Percentiles rank a stretch among this genome's conserved stretches.
Evolutionary conservation across 2,888 invertebrate genomes (phyloP).

Genomic region (Caenorhabditis sp.): DNA sequence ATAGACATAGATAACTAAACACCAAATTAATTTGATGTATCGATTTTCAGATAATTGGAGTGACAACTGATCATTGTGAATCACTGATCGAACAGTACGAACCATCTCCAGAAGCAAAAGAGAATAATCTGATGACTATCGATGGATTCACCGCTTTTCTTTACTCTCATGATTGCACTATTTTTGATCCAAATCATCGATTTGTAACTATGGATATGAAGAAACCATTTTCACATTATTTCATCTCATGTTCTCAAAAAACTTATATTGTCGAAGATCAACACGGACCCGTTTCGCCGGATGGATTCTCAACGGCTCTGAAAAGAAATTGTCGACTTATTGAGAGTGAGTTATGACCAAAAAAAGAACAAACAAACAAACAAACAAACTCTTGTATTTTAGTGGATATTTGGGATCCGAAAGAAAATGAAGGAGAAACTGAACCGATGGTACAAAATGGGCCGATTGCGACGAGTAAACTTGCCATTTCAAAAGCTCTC

Average conservation of each 20-base stretch:
- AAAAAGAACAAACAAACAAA: too few species aligned
- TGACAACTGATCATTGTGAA: constrained; percentile 74
- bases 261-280: constrained; percentile 74
- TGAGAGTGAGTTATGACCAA: constrained; percentile 72
- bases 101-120: constrained; percentile 75
- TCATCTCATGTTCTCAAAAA: constrained; percentile 55
- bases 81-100: constrained; percentile 75
- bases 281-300: constrained; percentile 74
- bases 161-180: constrained; percentile 73
- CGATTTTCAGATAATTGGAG: constrained; percentile 73
- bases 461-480: constrained; percentile 74
- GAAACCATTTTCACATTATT: constrained; percentile 70
- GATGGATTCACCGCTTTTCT: constrained; percentile 74
- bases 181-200: constrained; percentile 74
- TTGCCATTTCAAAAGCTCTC: constrained; percentile 69
- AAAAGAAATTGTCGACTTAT: constrained; percentile 75
- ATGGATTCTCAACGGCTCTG: constrained; percentile 74
- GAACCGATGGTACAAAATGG: constrained; percentile 74
- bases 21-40: background rate
- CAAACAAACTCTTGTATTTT: too few species aligned
- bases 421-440: constrained; percentile 57
- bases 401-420: constrained; percentile 76
- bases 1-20: background rate
- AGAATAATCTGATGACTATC: constrained; percentile 74
- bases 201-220: constrained; percentile 75